Base-by-base conservation (phyloP, 2,113 vertebrate species). In the Oenanthe melanoleuca region DNA sequence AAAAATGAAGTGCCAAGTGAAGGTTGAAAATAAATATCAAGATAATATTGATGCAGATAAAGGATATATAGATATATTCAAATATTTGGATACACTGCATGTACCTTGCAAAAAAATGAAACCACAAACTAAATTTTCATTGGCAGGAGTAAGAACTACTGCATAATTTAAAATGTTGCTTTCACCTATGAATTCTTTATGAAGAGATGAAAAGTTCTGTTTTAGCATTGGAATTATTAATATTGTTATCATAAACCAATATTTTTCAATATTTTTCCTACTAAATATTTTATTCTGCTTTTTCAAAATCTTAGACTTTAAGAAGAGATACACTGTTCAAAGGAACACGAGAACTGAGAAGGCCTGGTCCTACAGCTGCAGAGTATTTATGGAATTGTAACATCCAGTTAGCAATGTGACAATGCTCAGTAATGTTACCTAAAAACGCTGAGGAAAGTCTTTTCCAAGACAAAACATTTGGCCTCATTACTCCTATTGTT, bases 181-280 rank as follows among this genome's bases (percentile, higher is more conserved):
- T 92, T 86, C 59, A 70, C 23, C 22, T 83, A 92, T 96, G 50
- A 92, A 94, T 91, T 86, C 60, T 91, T 96, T 74, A 95, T 91
- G 56, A 94, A 89, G 38, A 84, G 29, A 89, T 80, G 22, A 95
- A 95, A 92, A 91, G 29, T 38, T 55, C 37, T 89, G 18, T 0
- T 80, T 93, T 50, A 74, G 12, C 47, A 66, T 55, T 70, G 26
- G 77, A 96, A 91, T 95, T 93, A 83, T 91, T 92, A 77, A 86
- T 83, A 86, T 47, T 1, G 0, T 86, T 92, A 86, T 34, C 44
- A 86, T 84, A 95, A 91, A 59, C 16, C 34, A 73, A 70, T 86
- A 86, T 72, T 92, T 95, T 69, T 75, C n/a, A 56, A 33, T 28
- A 31, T 33, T 52, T 80, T 88, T 78, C 42, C 47, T 57, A 24